phyloP scores from a whole-genome alignment of 2,113 vertebrate species.

The Bubo scandiacus region DNA sequence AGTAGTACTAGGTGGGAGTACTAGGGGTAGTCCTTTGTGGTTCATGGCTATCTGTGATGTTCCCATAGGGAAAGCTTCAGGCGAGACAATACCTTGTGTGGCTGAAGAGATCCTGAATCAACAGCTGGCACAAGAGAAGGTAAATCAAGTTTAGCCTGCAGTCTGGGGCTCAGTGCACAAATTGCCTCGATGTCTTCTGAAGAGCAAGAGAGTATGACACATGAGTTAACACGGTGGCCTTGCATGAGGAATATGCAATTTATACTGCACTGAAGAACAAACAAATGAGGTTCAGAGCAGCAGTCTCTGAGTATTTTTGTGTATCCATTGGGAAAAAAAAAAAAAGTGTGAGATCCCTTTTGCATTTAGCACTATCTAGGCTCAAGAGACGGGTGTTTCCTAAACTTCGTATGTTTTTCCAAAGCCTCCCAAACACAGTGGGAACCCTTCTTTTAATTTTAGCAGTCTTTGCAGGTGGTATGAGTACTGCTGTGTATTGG shows the following conservation, averaged over 20 bases:
- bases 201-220: not conserved
- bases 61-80: not conserved
- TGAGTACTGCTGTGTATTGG: not conserved
- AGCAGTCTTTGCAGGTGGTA: not conserved
- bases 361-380: not conserved
- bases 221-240: not conserved
- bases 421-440: not conserved
- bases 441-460: not conserved
- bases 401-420: not conserved
- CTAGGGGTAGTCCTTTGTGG: not conserved
- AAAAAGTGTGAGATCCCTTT: not conserved
- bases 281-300: not conserved
- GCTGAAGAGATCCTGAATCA: not conserved
- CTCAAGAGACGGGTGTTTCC: not conserved
- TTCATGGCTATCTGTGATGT: accelerated
- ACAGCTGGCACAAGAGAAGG: not conserved
- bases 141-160: not conserved
- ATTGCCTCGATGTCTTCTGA: not conserved
- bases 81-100: accelerated
- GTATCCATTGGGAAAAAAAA: not conserved
- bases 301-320: not conserved
- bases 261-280: not conserved
- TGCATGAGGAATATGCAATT: not conserved
- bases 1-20: not conserved
- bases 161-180: not conserved